Base-by-base conservation (phyloP, 2,888 invertebrate species). In the Trachelus stipa region DNA sequence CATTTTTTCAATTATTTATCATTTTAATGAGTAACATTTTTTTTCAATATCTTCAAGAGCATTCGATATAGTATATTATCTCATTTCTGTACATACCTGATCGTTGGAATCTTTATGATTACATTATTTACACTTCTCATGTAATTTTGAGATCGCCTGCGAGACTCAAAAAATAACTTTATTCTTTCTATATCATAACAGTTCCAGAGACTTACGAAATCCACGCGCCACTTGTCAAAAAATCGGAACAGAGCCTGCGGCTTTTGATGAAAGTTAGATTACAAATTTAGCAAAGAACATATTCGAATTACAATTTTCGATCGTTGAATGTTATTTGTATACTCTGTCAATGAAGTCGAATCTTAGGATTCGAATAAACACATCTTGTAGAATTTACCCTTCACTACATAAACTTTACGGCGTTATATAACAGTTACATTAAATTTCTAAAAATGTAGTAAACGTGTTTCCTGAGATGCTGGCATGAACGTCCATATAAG, bases 181-280 rank as follows among this genome's bases (percentile, higher is more conserved):
- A 69, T 73, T 73, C 68, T 69, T 78, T 73, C 73, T 76, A 68
- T 73, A 71, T 76, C n/a, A 69, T 40, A 71, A 69, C 34, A 37
- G 35, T 76, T 30, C 56, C 9, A 56, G 56, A 56, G 2, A 56
- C 40, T 56, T 56, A 23, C 56, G 56, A 56, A 56, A 56, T 15
- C 9, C 1, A 23, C 56, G 56, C 9, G 23, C 23, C 56, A 56
- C 23, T 56, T 56, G 56, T 56, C 56, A 9, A 56, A 56, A 40
- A 56, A 23, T 56, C 56, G 9, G 56, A 56, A 56, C 56, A 56
- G 56, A 56, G 56, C 56, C 33, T 40, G 33, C 30, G 71, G 73
- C 23, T 9, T 31, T 11, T 77, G 15, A 56, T 23, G 35, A 73
- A 31, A 12, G 37, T 76, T 56, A 76, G 75, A 74, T 74, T 74